Evolutionary conservation across 1,140 invertebrate species (phyloP).

Genomic region (Hormaphis cornu): DNA sequence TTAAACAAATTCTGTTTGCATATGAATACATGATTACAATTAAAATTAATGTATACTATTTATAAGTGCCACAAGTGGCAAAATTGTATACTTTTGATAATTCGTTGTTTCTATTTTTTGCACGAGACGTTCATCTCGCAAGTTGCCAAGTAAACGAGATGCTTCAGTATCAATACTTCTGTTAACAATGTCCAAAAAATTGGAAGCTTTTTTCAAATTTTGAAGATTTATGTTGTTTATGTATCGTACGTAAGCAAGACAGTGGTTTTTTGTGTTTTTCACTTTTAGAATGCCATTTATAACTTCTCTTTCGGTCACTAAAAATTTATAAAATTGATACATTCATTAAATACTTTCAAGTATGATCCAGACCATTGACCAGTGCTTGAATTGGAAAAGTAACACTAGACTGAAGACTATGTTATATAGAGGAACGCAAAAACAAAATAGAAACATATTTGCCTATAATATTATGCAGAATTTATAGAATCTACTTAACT

Average conservation of each 20-base stretch:
- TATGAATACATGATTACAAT: too few species aligned
- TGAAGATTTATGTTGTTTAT: conserved; percentile 97
- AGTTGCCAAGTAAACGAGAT: conserved; percentile 74
- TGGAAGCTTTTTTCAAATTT: conserved; percentile 83
- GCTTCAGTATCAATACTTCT: conserved; percentile 89
- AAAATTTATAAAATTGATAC: conserved; percentile 38
- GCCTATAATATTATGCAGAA: too few species aligned
- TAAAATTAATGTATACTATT: too few species aligned
- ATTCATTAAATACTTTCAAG: not conserved
- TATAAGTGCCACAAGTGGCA: too few species aligned
- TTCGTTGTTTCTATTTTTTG: conserved; percentile 81
- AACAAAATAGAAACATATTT: too few species aligned
- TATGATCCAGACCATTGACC: too few species aligned
- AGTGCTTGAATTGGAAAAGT: too few species aligned
- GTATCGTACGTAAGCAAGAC: conserved; percentile 87
- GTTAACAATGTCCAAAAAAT: conserved; percentile 91
- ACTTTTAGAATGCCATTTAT: conserved; percentile 91
- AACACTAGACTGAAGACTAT: too few species aligned
- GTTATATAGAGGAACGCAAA: too few species aligned
- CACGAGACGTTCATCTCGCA: conserved; percentile 78
- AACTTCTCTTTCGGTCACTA: conserved; percentile 94
- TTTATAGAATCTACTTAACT: too few species aligned
- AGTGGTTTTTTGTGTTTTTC: conserved; percentile 91
- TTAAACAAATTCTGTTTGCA: too few species aligned
- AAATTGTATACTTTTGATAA: conserved; percentile 67